Percentiles rank a stretch among this genome's conserved stretches.
These are phyloP conservation scores for Cerceris rybyensis DNA, from an alignment of 2,888 invertebrate species.

Conservation along the genomic window DNA sequence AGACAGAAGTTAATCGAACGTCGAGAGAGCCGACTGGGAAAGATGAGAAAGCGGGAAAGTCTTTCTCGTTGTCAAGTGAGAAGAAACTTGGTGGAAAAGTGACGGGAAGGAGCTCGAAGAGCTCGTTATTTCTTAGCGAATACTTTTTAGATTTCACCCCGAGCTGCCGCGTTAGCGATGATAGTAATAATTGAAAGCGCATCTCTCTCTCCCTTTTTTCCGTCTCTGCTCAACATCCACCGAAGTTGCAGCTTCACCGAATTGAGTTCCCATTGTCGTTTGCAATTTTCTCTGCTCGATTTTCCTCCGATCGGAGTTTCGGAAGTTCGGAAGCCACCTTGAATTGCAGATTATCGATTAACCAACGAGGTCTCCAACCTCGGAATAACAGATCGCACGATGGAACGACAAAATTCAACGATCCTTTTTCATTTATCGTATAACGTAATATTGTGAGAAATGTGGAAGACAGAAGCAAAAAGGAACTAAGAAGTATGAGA, in stretches of 20 bases:
- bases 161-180: slow-evolving; percentile 22
- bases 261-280: too few species aligned
- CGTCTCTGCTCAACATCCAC: slow-evolving; percentile 1
- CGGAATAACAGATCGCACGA: too few species aligned
- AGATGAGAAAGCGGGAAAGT: slow-evolving; percentile 2
- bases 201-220: neutral
- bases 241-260: neutral
- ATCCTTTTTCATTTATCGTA: too few species aligned
- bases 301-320: too few species aligned
- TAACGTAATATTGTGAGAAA: too few species aligned
- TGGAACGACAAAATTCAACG: too few species aligned
- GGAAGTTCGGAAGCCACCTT: too few species aligned
- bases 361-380: too few species aligned
- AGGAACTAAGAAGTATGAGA: too few species aligned
- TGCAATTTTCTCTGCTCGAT: too few species aligned
- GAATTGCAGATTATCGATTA: too few species aligned
- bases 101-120: slow-evolving; percentile 16
- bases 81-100: slow-evolving; percentile 33
- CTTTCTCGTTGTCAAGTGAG: slow-evolving; percentile 10
- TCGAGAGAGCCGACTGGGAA: neutral
- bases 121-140: slow-evolving; percentile 45
- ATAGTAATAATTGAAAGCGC: slow-evolving; percentile 28
- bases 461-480: too few species aligned
- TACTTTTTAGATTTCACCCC: slow-evolving; percentile 19
- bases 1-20: slow-evolving; percentile 36